Evolutionary conservation across 2,888 invertebrate genomes (phyloP).

Genomic region (Campoplex capitator): DNA sequence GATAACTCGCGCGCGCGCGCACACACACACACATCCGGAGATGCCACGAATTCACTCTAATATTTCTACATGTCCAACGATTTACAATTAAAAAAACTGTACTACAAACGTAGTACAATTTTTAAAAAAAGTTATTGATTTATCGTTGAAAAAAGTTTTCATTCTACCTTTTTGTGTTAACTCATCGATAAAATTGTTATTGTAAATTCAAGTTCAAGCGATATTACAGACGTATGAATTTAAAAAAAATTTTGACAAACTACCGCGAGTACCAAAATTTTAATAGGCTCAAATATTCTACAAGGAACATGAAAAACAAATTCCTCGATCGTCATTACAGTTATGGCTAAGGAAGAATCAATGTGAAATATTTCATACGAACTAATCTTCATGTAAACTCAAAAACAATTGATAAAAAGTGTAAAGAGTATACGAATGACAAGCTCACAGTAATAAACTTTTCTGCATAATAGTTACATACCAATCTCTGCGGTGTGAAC

Average conservation of each 20-base stretch:
- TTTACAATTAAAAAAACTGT: too few species aligned
- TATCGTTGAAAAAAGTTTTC: background rate
- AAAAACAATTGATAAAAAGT: background rate
- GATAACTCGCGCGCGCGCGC: too few species aligned
- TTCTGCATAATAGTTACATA: slow-evolving; percentile 1
- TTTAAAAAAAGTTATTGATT: too few species aligned
- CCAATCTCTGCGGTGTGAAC: slow-evolving; percentile 12
- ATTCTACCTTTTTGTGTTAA: too few species aligned
- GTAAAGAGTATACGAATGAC: background rate
- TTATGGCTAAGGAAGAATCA: background rate
- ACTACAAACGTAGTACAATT: too few species aligned
- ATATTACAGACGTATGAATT: background rate
- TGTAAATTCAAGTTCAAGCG: background rate
- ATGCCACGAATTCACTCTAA: too few species aligned
- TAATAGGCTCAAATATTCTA: background rate
- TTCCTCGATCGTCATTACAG: background rate
- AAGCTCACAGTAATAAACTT: background rate
- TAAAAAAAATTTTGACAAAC: background rate
- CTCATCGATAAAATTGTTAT: background rate
- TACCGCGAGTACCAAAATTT: background rate
- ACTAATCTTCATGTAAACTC: background rate
- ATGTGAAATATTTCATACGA: background rate
- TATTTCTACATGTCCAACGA: too few species aligned
- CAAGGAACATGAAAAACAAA: background rate
- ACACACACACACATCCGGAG: too few species aligned